Base-by-base conservation (phyloP, 2,113 vertebrate species). In the Chloebia gouldiae region DNA sequence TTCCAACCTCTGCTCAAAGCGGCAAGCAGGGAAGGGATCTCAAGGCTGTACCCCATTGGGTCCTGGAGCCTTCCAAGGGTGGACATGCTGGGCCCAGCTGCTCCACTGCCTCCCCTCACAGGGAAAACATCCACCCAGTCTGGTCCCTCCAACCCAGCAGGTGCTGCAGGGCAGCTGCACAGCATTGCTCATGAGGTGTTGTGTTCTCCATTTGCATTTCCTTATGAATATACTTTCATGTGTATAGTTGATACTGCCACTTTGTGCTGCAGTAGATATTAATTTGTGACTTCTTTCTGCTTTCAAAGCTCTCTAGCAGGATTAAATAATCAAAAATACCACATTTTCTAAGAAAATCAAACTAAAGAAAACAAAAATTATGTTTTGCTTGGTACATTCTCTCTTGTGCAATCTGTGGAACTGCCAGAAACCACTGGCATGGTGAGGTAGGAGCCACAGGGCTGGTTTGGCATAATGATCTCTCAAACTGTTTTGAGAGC, bases 11-110 rank as follows among this genome's bases (percentile, higher is more conserved):
- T 3, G 5, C 42, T 75, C 35, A 24, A 24, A 68, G 61, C 30
- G 42, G 47, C 53, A 45, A 24, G n/a, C 28, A 10, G 39, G 44
- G 0, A 2, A 42, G 42, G 27, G 30, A 28, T 56, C 51, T 70
- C 39, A 0, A 2, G 27, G 61, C 23, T 87, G 44, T 59, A 15
- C 42, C 14, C 8, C 1, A 1, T 1, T 15, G 50, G 16, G 19
- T 69, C 21, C 87, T 33, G 6, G 47, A 64, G 31, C 4, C 27
- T 63, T 44, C 56, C n/a, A 15, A 22, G 30, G 47, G 21, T 35
- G 57, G 51, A 30, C 2, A 1, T 47, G 31, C 73, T 1, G 6
- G 51, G 49, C 30, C 47, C 57, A 31, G 12, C 63, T 70, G 54
- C n/a, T 65, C 37, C 28, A 5, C 59, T 60, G 47, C 28, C 30